Conservation (phyloP, 2,113 vertebrate species). For the Tringa solitaria region DNA sequence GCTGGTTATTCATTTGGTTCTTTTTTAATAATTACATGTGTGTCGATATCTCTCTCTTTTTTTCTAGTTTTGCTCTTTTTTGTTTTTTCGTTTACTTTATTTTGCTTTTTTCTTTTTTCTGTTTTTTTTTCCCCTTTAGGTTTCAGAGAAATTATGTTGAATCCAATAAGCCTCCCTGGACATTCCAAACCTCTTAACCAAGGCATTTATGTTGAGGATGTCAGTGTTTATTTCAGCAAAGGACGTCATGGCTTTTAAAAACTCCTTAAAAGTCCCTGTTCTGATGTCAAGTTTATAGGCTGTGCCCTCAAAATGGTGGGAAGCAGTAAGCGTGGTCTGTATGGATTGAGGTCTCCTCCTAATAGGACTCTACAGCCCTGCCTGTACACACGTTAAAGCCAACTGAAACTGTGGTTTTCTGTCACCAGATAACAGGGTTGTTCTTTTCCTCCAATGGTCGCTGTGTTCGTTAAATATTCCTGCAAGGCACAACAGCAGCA, state of each 20-base stretch:
- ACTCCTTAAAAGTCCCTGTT: slow-evolving; percentile 79
- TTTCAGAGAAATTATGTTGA: slow-evolving; percentile 91
- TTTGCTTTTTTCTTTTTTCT: slow-evolving; percentile 79
- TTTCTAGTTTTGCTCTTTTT: slow-evolving; percentile 79
- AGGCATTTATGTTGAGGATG: slow-evolving; percentile 87
- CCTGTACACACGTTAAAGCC: slow-evolving; percentile 61
- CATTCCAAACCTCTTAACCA: slow-evolving; percentile 87
- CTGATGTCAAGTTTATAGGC: slow-evolving; percentile 79
- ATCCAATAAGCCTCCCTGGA: slow-evolving; percentile 87
- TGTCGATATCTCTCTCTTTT: slow-evolving; percentile 69
- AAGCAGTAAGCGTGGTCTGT: slow-evolving; percentile 73
- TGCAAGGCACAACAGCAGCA: slow-evolving; percentile 72
- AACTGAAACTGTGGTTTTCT: slow-evolving; percentile 66
- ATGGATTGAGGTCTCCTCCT: slow-evolving; percentile 76
- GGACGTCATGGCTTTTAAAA: slow-evolving; percentile 88
- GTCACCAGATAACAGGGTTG: slow-evolving; percentile 72
- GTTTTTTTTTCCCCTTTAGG: slow-evolving; percentile 81
- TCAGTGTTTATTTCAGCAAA: slow-evolving; percentile 89
- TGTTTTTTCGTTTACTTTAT: slow-evolving; percentile 79
- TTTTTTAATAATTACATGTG: slow-evolving; percentile 65
- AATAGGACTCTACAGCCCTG: slow-evolving; percentile 73
- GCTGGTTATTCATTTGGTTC: slow-evolving; percentile 66
- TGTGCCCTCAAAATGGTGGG: slow-evolving; percentile 79
- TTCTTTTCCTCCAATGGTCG: slow-evolving; percentile 72
- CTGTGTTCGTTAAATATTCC: slow-evolving; percentile 72